Percentiles rank a stretch among this genome's conserved stretches.
These are phyloP conservation scores for Gerosis bhagava DNA, from an alignment of 2,888 invertebrate species.

Conservation along the genomic window DNA sequence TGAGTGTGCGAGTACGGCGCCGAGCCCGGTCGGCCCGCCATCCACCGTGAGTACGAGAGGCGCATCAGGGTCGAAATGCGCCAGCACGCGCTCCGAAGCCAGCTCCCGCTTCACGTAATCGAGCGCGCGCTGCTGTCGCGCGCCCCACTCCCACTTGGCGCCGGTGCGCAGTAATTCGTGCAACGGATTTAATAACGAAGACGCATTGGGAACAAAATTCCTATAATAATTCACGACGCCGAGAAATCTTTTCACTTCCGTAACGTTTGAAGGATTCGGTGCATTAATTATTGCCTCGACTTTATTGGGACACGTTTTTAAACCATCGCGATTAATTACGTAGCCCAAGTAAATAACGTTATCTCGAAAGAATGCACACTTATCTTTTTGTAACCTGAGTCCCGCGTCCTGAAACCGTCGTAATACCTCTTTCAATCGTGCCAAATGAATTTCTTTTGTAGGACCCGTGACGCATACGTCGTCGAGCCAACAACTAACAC, in stretches of 20 bases:
- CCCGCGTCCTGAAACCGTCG: slow-evolving; percentile 1
- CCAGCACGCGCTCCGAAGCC: slow-evolving; percentile 12
- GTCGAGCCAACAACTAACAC: slow-evolving; percentile 30
- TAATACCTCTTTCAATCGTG: background rate
- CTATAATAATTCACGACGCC: slow-evolving; percentile 38
- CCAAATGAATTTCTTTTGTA: slow-evolving; percentile 11
- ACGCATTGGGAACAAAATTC: slow-evolving; percentile 37
- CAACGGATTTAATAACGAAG: slow-evolving; percentile 28
- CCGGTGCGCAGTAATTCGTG: slow-evolving; percentile 19
- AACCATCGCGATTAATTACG: background rate
- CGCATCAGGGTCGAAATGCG: slow-evolving; percentile 29
- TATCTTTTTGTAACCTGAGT: slow-evolving; percentile 3
- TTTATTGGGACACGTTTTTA: slow-evolving; percentile 5
- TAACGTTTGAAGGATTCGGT: slow-evolving; percentile 25
- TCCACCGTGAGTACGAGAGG: slow-evolving; percentile 29
- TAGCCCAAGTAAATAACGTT: slow-evolving; percentile 8
- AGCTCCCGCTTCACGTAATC: slow-evolving; percentile 5
- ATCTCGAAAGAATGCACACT: slow-evolving; percentile 6
- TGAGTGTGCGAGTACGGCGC: slow-evolving; percentile 30
- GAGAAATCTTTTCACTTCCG: slow-evolving; percentile 33
- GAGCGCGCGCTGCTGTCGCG: background rate
- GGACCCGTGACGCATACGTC: slow-evolving; percentile 29
- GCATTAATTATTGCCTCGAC: background rate
- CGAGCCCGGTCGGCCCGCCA: slow-evolving; percentile 34
- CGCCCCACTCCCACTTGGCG: slow-evolving; percentile 1